A percentile compares a stretch with the other conserved stretches of the same genome.
Evolutionary conservation across 2,113 vertebrate genomes (phyloP).

Genomic region (Smithornis capensis): DNA sequence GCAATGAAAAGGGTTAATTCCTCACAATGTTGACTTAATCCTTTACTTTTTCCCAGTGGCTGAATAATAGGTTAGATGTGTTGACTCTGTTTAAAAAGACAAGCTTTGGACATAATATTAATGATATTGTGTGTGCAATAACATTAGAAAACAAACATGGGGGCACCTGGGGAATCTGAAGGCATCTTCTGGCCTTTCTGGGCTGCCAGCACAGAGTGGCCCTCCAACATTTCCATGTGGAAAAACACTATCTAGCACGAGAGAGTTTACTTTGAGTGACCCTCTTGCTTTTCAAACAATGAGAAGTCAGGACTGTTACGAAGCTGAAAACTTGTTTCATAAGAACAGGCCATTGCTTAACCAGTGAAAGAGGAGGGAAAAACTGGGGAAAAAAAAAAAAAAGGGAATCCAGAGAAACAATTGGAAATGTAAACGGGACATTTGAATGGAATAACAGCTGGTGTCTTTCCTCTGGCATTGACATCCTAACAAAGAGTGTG

Average conservation of each 20-base stretch:
- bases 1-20: constrained; percentile 49
- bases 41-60: constrained; percentile 20
- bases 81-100: constrained; percentile 10
- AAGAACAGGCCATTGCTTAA: background rate
- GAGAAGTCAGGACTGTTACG: constrained; percentile 16
- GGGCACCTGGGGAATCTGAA: constrained; percentile 37
- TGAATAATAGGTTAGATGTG: constrained; percentile 16
- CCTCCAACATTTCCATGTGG: constrained; percentile 9
- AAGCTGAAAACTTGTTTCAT: background rate
- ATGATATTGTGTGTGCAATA: background rate
- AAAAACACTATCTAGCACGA: background rate
- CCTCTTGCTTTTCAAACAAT: constrained; percentile 37
- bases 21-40: constrained; percentile 1
- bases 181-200: constrained; percentile 31
- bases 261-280: constrained; percentile 60
- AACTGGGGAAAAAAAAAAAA: background rate
- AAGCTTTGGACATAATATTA: constrained; percentile 30
- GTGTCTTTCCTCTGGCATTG: background rate
- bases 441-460: background rate
- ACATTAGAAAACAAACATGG: constrained; percentile 50
- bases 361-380: background rate
- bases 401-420: background rate
- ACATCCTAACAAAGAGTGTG: background rate
- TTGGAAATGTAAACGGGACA: background rate
- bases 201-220: background rate